phyloP scores from a whole-genome alignment of 2,888 invertebrate genomes.

The Drosophila leonis region DNA sequence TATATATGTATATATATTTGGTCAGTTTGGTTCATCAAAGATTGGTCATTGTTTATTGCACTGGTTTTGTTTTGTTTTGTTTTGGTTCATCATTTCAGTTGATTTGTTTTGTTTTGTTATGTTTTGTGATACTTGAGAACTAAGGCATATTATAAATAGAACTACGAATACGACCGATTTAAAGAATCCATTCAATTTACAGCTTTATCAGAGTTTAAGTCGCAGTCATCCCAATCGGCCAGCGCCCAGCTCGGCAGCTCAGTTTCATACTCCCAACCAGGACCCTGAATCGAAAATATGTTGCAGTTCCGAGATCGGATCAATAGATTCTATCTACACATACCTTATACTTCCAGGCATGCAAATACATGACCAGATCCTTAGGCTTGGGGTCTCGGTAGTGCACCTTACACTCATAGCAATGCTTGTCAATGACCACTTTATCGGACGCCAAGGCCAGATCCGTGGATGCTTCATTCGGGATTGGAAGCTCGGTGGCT shows the following conservation, averaged over 20 bases:
- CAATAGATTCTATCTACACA: slow-evolving; percentile 19
- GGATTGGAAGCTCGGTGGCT: slow-evolving; percentile 10
- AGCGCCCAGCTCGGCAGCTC: slow-evolving; percentile 96
- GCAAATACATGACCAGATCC: slow-evolving; percentile 97
- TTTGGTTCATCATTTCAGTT: slow-evolving; percentile 34
- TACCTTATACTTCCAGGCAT: slow-evolving; percentile 97
- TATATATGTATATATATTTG: slow-evolving; percentile 43
- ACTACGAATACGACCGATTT: slow-evolving; percentile 17
- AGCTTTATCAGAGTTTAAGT: slow-evolving; percentile 47
- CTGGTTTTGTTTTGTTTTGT: slow-evolving; percentile 12
- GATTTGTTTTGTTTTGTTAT: slow-evolving; percentile 15
- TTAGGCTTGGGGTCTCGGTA: slow-evolving; percentile 96
- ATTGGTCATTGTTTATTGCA: slow-evolving; percentile 58
- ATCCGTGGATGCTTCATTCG: slow-evolving; percentile 26
- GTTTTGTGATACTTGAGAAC: slow-evolving; percentile 28
- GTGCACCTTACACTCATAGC: slow-evolving; percentile 96
- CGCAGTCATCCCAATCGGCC: slow-evolving; percentile 47
- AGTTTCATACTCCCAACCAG: slow-evolving; percentile 97
- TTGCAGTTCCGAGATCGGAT: background rate
- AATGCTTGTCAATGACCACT: slow-evolving; percentile 93
- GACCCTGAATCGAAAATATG: slow-evolving; percentile 88
- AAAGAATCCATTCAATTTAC: slow-evolving; percentile 27
- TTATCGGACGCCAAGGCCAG: slow-evolving; percentile 86
- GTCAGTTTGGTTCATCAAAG: slow-evolving; percentile 52
- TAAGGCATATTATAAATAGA: slow-evolving; percentile 21